Base-by-base conservation (phyloP, 2,113 vertebrate genomes). In the Sylvia atricapilla region DNA sequence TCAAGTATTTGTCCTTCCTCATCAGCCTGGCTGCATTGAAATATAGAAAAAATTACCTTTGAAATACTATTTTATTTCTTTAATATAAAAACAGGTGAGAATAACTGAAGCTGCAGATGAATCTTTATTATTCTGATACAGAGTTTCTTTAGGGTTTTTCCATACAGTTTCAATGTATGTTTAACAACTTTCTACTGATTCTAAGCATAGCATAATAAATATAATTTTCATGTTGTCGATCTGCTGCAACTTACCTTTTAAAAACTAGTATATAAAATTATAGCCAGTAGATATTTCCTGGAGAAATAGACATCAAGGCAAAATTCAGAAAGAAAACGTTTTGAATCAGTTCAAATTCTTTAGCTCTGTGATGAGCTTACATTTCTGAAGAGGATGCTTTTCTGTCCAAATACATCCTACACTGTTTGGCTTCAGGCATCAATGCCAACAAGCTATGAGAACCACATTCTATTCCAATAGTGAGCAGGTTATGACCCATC, bases 1-100 rank as follows among this genome's bases (percentile, higher is more conserved):
- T 87, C 62, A 91, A 98, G 93, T 96, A 87, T 97, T 97, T 98
- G 96, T 97, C 94, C 95, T 97, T 97, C 94, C 80, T 97, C 58
- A 89, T 97, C 93, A 95, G 86, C 70, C 75, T 68, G 69, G 84
- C 56, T 90, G 49, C 24, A 84, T 31, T 27, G 16, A 95, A 97
- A 96, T 79, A 60, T 41, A 93, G 82, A 96, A 97, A 97, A 95
- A 67, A 84, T 15, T 31, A 94, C 79, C 80, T 97, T 97, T 63
- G 28, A 95, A 95, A 87, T 75, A 47, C 17, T 84, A 19, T 89
- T 88, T 92, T 77, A 4, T 60, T 84, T 88, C 59, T 73, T 50
- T 43, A 64, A 63, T 64, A 44, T 33, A 72, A 91, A 93, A 94
- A 16, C 5, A 33, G 1, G 5, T 77, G 49, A 84, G 50, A 84